Evolutionary conservation across 1,140 invertebrate genomes (phyloP).

Genomic region (Calycopis cecrops): DNA sequence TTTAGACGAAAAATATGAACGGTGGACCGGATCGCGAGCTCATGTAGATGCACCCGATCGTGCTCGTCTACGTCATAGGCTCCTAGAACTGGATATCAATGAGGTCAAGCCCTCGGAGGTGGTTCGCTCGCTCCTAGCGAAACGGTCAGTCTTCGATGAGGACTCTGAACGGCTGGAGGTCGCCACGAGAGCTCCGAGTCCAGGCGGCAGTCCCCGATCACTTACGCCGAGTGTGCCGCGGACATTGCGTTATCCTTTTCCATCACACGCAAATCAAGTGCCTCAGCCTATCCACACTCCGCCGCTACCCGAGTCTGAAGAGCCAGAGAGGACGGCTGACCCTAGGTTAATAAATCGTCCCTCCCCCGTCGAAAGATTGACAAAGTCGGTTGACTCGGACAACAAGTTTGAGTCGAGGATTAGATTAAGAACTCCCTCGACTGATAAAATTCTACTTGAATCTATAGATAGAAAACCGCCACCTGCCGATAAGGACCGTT

Average conservation of each 20-base stretch:
- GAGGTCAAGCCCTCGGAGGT: constrained; percentile 95
- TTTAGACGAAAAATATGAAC: constrained; percentile 95
- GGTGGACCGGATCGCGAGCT: constrained; percentile 86
- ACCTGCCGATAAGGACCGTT: constrained; percentile 18
- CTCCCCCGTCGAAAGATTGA: constrained; percentile 31
- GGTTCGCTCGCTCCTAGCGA: constrained; percentile 92
- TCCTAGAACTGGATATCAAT: constrained; percentile 83
- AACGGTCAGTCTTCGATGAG: constrained; percentile 96
- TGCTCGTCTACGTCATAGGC: constrained; percentile 79
- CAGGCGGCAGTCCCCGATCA: constrained; percentile 45
- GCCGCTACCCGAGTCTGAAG: constrained; percentile 53
- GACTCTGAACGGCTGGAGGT: constrained; percentile 95
- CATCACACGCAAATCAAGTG: constrained; percentile 68
- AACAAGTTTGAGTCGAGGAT: constrained; percentile 35
- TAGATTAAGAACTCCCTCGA: constrained; percentile 48
- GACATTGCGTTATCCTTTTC: constrained; percentile 88
- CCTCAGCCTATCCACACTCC: constrained; percentile 38
- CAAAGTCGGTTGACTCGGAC: constrained; percentile 41
- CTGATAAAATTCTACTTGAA: constrained; percentile 32
- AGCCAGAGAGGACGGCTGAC: constrained; percentile 62
- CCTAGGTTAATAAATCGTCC: constrained; percentile 26
- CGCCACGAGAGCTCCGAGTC: constrained; percentile 74
- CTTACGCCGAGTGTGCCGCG: constrained; percentile 75
- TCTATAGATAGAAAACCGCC: constrained; percentile 26
- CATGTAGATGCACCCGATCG: constrained; percentile 58